Base-by-base conservation (phyloP, 2,888 invertebrate species). In the Silvanus unidentatus region DNA sequence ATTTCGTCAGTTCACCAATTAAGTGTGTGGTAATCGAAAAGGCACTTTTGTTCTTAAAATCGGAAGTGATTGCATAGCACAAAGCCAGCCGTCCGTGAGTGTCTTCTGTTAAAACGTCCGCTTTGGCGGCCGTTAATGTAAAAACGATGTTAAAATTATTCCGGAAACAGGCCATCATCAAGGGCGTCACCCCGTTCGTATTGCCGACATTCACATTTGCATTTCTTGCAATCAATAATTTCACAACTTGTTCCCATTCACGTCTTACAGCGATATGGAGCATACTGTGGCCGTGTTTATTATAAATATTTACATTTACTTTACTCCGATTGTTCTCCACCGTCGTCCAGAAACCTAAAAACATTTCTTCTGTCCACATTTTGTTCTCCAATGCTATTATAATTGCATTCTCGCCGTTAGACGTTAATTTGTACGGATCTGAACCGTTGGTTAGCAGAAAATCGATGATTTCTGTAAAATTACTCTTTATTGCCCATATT, bases 401-500 rank as follows among this genome's bases (percentile, higher is more conserved):
- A 9, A 73, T 46, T 2, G 65, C 55, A 45, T 66, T 67, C 46
- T 73, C 67, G 5, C 70, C 70, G 36, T 65, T 66, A 10, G 59
- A 54, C 32, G 67, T 68, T 46, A 58, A 55, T 2, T 65, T 55
- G 2, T 61, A 60, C 11, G 67, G 55, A 57, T 71, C 66, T 0
- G 72, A 73, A 1, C 70, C 68, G 27, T 70, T 60, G 11, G 55
- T 53, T 8, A 73, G 49, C n/a, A 73, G 54, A 27, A 64, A 55
- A 22, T 68, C 62, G 6, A 71, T 60, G 57, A 72, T 64, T 32
- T 70, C 70, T n/a, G n/a, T 37, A 70, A 47, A 9, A 46, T 64
- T 62, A 50, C 70, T 71, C 47, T 66, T 66, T 12, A 72, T 65
- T 1, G 73, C 71, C 69, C 71, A 72, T 56, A 66, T 66, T 37